Evolutionary conservation across 2,888 invertebrate genomes (phyloP), one percentile per base, ranked within the genome.

Genomic region (Busseola fusca): DNA sequence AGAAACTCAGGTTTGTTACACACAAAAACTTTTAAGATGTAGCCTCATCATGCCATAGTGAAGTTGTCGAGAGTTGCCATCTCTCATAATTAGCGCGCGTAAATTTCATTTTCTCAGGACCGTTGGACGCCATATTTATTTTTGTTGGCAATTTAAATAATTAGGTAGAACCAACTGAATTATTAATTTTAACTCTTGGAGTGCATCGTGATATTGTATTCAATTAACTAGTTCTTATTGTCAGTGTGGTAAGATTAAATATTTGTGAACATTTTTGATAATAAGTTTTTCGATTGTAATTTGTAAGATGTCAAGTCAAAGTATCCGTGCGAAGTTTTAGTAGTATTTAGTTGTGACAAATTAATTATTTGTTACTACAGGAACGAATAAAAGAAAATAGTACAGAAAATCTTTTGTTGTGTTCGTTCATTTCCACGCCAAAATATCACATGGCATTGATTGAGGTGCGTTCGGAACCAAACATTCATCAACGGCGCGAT

Each of bases 1-100:
- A 71, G 64, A 76, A 70, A 65, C 52, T 70, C 45, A 63, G 65
- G 62, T 63, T 72, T 69, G 77, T 82, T 78, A 75, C 80, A 81
- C 82, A 88, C n/a, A 89, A 87, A 89, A 89, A 42, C 69, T 82
- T 84, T 73, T 63, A 69, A 70, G 52, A 70, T 64, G 50, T 71
- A 89, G 78, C 85, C 83, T 66, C 84, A 81, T 50, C 50, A 60
- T 30, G 83, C 85, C 87, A 87, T 90, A 91, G 90, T 87, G 88
- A 89, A 91, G 87, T 87, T 45, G 86, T 81, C 80, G 76, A 76
- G 82, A 80, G 81, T 87, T 89, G 90, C 90, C 91, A 92, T 93
- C 92, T 91, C 88, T 94, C 92, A 92, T 93, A 94, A 94, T 94
- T 93, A 94, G 91, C 88, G 77, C 81, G 84, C 87, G 89, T 90